Evolutionary conservation across 2,113 vertebrate species (phyloP).

Genomic region (Ptilonorhynchus violaceus): DNA sequence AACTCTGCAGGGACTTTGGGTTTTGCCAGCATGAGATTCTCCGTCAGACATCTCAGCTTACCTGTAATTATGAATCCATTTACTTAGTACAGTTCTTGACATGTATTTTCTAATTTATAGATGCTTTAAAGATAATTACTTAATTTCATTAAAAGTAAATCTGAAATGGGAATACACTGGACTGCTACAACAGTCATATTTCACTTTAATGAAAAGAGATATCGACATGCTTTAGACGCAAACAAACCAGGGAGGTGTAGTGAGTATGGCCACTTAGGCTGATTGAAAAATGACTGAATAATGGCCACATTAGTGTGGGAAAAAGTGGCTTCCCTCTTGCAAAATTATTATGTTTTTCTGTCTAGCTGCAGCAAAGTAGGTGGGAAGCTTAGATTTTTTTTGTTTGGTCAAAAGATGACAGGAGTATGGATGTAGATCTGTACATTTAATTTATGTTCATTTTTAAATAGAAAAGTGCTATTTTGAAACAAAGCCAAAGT

Average conservation of each 20-base stretch:
- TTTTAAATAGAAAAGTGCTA: background rate
- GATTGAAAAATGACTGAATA: conserved; percentile 44
- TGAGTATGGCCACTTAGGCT: conserved; percentile 21
- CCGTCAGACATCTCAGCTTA: background rate
- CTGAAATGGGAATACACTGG: background rate
- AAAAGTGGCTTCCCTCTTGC: conserved; percentile 41
- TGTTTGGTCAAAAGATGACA: background rate
- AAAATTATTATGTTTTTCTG: conserved; percentile 17
- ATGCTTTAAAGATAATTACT: conserved; percentile 13
- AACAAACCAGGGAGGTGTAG: conserved; percentile 22
- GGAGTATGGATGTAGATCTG: background rate
- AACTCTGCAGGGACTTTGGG: background rate
- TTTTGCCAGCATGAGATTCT: background rate
- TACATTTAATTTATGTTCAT: background rate
- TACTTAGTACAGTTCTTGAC: background rate
- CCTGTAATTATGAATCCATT: conserved; percentile 31
- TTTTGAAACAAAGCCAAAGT: background rate
- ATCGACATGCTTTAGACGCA: background rate
- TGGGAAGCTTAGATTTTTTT: background rate
- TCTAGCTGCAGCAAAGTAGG: background rate
- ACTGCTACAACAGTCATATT: background rate
- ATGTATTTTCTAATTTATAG: background rate
- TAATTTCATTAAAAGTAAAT: conserved; percentile 22
- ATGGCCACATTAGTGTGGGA: background rate
- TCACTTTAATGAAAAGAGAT: background rate